phyloP scores from a whole-genome alignment of 2,113 vertebrate species.

The Gulo gulo region DNA sequence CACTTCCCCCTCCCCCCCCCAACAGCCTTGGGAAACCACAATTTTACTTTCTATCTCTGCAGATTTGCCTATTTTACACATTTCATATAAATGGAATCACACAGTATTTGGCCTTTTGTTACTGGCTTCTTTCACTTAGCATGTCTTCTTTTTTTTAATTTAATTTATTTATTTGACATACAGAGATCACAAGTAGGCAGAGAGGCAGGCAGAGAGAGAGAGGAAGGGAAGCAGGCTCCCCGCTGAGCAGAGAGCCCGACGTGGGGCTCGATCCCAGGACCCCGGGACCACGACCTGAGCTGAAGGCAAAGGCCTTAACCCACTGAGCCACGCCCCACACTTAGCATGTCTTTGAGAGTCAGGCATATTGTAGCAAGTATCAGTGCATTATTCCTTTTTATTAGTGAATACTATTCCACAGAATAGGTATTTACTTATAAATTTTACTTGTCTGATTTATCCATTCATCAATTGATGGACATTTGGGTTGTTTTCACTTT shows the following conservation, averaged over 20 bases:
- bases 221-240: too few relatives aligned
- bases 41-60: slow-evolving; percentile 3
- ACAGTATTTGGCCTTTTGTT: slow-evolving; percentile 1
- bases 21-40: not conserved
- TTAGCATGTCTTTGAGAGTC: not conserved
- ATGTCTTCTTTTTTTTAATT: not conserved
- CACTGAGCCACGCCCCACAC: not conserved
- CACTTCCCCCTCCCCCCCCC: not conserved
- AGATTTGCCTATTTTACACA: not conserved
- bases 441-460: slow-evolving; percentile 1
- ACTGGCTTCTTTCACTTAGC: not conserved
- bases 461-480: not conserved
- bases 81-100: not conserved
- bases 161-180: too few relatives aligned
- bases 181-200: too few relatives aligned
- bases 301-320: too few relatives aligned
- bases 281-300: too few relatives aligned
- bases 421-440: not conserved
- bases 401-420: not conserved
- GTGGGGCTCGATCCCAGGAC: too few relatives aligned
- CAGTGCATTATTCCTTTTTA: not conserved
- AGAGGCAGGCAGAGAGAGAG: too few relatives aligned
- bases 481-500: not conserved
- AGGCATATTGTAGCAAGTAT: not conserved
- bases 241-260: too few relatives aligned